phyloP scores from a whole-genome alignment of 2,888 invertebrate genomes.

The Neoitamus cyanurus region DNA sequence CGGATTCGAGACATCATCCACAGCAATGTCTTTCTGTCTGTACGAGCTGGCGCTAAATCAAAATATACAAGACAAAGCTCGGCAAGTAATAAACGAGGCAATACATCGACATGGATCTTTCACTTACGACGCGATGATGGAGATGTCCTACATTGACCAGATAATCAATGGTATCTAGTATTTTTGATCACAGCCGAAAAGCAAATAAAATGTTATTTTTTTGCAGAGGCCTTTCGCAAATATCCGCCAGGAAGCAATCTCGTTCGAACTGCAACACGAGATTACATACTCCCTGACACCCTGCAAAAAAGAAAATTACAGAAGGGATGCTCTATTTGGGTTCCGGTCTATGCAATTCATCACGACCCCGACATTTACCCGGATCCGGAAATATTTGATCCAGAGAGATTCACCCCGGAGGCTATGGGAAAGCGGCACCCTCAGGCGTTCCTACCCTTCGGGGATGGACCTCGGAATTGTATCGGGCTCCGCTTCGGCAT shows the following conservation, averaged over 20 bases:
- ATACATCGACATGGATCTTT: conserved; percentile 57
- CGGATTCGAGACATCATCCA: conserved; percentile 74
- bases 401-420: conserved; percentile 71
- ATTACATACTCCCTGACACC: conserved; percentile 56
- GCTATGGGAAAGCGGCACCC: conserved; percentile 66
- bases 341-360: conserved; percentile 71
- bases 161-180: conserved; percentile 59
- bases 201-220: not conserved
- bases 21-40: conserved; percentile 69
- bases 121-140: conserved; percentile 59
- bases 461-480: conserved; percentile 65
- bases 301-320: conserved; percentile 55
- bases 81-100: conserved; percentile 57
- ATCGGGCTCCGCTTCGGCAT: conserved; percentile 64
- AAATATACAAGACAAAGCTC: conserved; percentile 57
- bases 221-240: conserved; percentile 63
- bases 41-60: conserved; percentile 62
- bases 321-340: conserved; percentile 55
- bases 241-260: conserved; percentile 61
- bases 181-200: not conserved
- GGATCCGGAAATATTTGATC: conserved; percentile 72
- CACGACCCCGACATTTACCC: conserved; percentile 72
- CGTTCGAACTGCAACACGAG: conserved; percentile 56
- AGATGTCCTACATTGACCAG: conserved; percentile 61
- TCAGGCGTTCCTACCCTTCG: conserved; percentile 65